Conservation (phyloP, 1,140 invertebrate genomes). For the Saccostrea glomerata region DNA sequence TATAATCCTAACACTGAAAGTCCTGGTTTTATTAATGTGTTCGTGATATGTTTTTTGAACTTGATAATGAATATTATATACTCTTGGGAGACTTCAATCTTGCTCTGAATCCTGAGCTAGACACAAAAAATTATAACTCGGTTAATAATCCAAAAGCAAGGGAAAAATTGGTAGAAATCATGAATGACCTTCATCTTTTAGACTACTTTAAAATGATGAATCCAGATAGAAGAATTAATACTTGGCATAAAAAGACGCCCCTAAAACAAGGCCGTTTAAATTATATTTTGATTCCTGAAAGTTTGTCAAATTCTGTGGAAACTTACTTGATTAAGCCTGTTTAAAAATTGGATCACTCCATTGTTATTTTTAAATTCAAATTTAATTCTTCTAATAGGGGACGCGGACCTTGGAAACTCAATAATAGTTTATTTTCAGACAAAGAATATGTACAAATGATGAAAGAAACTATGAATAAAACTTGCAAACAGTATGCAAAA, state of each 20-base stretch:
- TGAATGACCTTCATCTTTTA: background rate
- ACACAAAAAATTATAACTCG: constrained; percentile 38
- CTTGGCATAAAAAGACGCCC: background rate
- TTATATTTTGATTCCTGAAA: background rate
- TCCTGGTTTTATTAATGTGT: background rate
- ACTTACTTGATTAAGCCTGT: background rate
- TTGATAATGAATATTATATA: no score
- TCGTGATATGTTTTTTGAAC: no score
- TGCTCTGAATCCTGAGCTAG: background rate
- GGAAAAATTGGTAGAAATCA: constrained; percentile 41
- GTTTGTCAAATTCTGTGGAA: constrained; percentile 11
- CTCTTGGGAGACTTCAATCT: background rate
- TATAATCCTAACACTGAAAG: constrained; percentile 49
- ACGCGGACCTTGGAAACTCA: no score
- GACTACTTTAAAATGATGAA: background rate
- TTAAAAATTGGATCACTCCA: constrained; percentile 11
- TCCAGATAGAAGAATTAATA: background rate
- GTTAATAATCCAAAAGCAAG: constrained; percentile 47
- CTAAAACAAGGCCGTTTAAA: no score
- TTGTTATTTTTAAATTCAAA: background rate
- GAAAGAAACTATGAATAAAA: background rate
- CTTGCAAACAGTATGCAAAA: background rate
- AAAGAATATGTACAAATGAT: no score
- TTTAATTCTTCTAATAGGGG: no score
- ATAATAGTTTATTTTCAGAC: no score